Percentiles rank a stretch among this genome's conserved stretches.
Conservation (phyloP, 2,113 vertebrate species). For the Candoia aspera region DNA sequence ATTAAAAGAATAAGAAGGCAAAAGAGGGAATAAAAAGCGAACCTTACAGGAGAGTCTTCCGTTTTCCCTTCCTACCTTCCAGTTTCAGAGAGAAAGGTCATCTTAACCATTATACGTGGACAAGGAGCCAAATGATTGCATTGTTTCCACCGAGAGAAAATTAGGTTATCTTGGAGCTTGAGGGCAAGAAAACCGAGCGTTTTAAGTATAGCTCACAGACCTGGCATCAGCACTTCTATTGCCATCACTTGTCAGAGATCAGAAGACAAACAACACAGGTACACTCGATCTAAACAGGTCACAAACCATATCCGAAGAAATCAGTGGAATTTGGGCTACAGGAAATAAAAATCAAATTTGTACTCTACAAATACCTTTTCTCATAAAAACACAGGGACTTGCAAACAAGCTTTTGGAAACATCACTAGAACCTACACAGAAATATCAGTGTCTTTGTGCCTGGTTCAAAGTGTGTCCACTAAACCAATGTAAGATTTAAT, state of each 20-base stretch:
- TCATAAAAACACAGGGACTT: slow-evolving; percentile 36
- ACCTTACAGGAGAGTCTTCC: not conserved
- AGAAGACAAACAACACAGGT: slow-evolving; percentile 45
- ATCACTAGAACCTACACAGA: not conserved
- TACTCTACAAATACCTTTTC: slow-evolving; percentile 13
- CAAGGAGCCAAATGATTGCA: slow-evolving; percentile 47
- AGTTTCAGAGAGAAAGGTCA: slow-evolving; percentile 19
- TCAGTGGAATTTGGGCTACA: not conserved
- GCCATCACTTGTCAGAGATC: slow-evolving; percentile 61
- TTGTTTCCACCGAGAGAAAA: slow-evolving; percentile 55
- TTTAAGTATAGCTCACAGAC: slow-evolving; percentile 60
- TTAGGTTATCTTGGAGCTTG: slow-evolving; percentile 60
- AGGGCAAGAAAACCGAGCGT: slow-evolving; percentile 57
- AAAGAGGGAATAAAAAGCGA: not conserved
- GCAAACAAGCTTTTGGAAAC: slow-evolving; percentile 29
- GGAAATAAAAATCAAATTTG: slow-evolving; percentile 11
- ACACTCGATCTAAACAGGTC: slow-evolving; percentile 34
- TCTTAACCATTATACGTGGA: slow-evolving; percentile 39
- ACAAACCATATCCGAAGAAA: slow-evolving; percentile 49
- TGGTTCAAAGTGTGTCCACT: not conserved
- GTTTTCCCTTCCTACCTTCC: not conserved
- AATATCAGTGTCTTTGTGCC: not conserved
- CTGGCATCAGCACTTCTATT: slow-evolving; percentile 49
- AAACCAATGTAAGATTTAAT: not conserved
- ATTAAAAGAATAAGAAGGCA: not conserved